Evolutionary conservation across 23 tunicate species (phyloP).

Genomic region (Aplidium turbinatum): DNA sequence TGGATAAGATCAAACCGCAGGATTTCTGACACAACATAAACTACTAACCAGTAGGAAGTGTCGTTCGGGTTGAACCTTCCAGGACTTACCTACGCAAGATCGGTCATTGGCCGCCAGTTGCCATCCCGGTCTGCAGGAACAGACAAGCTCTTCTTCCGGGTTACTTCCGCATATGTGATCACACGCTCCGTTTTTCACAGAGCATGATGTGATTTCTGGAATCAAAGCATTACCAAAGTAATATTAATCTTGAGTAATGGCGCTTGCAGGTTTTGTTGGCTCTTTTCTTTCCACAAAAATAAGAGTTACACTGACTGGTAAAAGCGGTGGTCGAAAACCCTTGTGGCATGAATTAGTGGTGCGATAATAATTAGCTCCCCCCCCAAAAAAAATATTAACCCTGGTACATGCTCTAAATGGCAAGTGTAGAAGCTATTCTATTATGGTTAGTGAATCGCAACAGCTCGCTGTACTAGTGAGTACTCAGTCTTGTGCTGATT

Average conservation of each 20-base stretch:
- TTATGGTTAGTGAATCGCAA: too few species aligned
- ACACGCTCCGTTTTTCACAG: slow-evolving; percentile 82
- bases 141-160: slow-evolving; percentile 39
- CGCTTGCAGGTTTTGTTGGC: too few species aligned
- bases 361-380: too few species aligned
- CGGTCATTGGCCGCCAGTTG: slow-evolving; percentile 33
- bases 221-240: background rate
- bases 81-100: slow-evolving; percentile 49
- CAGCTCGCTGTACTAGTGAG: too few species aligned
- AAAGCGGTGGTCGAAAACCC: too few species aligned
- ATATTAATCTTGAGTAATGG: background rate
- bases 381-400: too few species aligned
- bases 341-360: too few species aligned
- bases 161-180: slow-evolving; percentile 59
- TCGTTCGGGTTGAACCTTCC: background rate
- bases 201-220: slow-evolving; percentile 61
- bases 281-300: too few species aligned
- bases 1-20: background rate
- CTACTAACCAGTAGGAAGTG: background rate
- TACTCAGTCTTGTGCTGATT: too few species aligned
- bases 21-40: background rate
- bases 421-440: too few species aligned
- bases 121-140: slow-evolving; percentile 66
- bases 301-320: too few species aligned
- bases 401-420: too few species aligned